A percentile compares a stretch with the other conserved stretches of the same genome.
Evolutionary conservation across 2,888 invertebrate species (phyloP).

Genomic region (Bhutanitis thaidina): DNA sequence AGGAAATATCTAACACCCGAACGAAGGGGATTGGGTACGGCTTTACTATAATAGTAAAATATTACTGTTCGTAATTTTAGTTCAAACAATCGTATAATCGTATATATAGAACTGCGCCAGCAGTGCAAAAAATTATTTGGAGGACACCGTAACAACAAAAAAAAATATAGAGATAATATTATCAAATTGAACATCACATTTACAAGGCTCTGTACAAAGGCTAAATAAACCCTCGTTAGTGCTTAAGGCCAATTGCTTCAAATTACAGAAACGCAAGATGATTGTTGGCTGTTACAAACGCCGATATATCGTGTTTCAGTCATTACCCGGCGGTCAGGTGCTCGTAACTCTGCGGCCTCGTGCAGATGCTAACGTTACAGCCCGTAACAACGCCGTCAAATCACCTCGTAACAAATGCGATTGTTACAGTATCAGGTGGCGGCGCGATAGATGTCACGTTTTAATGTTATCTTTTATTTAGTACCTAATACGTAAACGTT

Average conservation of each 20-base stretch:
- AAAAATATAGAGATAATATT: background rate
- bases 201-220: background rate
- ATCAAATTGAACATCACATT: background rate
- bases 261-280: background rate
- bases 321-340: background rate
- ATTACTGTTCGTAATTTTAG: too few species aligned
- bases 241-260: background rate
- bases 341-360: conserved; percentile 8
- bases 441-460: background rate
- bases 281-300: background rate
- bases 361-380: background rate
- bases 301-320: background rate
- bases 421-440: conserved; percentile 10
- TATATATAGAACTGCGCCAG: too few species aligned
- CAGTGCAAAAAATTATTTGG: too few species aligned
- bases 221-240: background rate
- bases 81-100: too few species aligned
- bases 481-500: background rate
- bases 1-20: too few species aligned
- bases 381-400: background rate
- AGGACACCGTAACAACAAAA: too few species aligned
- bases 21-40: too few species aligned
- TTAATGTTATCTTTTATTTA: conserved; percentile 4
- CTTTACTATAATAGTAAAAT: too few species aligned
- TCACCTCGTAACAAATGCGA: conserved; percentile 14